These are phyloP conservation scores for Pterocles gutturalis DNA, from an alignment of 2,113 vertebrate genomes.

Conservation along the genomic window DNA sequence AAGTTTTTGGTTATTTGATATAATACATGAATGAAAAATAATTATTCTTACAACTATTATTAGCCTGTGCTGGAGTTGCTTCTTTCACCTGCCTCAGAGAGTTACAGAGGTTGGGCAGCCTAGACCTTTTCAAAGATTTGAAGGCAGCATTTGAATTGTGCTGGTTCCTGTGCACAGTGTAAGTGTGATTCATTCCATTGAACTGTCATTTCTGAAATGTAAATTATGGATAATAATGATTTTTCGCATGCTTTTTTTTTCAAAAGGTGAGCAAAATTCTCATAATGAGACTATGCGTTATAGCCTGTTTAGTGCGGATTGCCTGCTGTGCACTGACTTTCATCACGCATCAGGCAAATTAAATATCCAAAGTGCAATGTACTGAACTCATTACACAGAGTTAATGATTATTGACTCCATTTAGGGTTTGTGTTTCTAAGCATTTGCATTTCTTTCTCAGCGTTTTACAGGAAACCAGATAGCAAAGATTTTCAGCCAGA, in stretches of 20 bases:
- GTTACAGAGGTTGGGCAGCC: background rate
- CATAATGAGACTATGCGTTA: constrained; percentile 59
- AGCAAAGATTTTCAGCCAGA: constrained; percentile 86
- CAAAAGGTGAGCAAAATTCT: constrained; percentile 68
- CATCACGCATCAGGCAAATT: constrained; percentile 33
- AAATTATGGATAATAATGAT: constrained; percentile 48
- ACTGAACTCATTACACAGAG: constrained; percentile 46
- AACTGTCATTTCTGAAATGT: constrained; percentile 56
- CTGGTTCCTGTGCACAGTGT: background rate
- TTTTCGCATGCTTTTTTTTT: constrained; percentile 23
- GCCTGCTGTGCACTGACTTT: constrained; percentile 51
- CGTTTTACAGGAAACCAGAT: constrained; percentile 98
- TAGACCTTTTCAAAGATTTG: constrained; percentile 3
- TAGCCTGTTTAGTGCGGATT: constrained; percentile 52
- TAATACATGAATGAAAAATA: background rate
- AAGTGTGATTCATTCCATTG: constrained; percentile 23
- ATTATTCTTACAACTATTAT: background rate
- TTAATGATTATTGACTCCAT: constrained; percentile 68
- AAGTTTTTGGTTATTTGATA: background rate
- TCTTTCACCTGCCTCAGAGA: background rate
- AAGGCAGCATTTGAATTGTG: background rate
- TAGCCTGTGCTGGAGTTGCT: background rate
- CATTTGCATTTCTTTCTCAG: constrained; percentile 77
- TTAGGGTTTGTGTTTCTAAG: constrained; percentile 65
- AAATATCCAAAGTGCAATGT: constrained; percentile 42